These are phyloP conservation scores for Meloidogyne chitwoodi DNA, from an alignment of 1,140 invertebrate species.

Conservation along the genomic window DNA sequence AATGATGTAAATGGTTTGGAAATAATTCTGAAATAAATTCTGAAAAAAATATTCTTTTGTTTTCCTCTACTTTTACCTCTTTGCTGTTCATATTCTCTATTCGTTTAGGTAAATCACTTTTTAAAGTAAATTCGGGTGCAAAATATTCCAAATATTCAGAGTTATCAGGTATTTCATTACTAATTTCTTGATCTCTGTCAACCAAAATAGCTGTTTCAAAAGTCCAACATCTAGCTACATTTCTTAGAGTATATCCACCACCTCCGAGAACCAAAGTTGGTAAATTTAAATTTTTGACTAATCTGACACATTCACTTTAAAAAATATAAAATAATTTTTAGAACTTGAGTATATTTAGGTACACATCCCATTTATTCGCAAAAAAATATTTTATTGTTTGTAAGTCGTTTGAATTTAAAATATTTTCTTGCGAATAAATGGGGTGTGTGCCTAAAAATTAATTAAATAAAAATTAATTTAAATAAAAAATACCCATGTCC, in stretches of 20 bases:
- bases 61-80: no score
- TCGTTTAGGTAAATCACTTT: conserved; percentile 78
- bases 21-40: no score
- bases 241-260: conserved; percentile 87
- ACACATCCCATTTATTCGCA: no score
- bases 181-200: conserved; percentile 74
- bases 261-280: conserved; percentile 88
- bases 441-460: no score
- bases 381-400: no score
- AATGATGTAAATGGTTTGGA: no score
- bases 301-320: conserved; percentile 82
- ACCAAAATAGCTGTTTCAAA: conserved; percentile 92
- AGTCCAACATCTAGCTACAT: conserved; percentile 97
- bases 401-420: no score
- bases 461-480: no score
- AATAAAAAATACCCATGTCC: conserved; percentile 76
- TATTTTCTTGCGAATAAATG: no score
- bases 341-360: no score
- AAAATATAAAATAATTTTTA: no score
- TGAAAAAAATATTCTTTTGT: no score
- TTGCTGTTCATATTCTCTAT: conserved; percentile 87
- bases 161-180: conserved; percentile 79
- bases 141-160: conserved; percentile 93
- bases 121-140: conserved; percentile 85
- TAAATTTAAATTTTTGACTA: conserved; percentile 86